Evolutionary conservation across 2,113 vertebrate genomes (phyloP).

Genomic region (Ciconia stormi): DNA sequence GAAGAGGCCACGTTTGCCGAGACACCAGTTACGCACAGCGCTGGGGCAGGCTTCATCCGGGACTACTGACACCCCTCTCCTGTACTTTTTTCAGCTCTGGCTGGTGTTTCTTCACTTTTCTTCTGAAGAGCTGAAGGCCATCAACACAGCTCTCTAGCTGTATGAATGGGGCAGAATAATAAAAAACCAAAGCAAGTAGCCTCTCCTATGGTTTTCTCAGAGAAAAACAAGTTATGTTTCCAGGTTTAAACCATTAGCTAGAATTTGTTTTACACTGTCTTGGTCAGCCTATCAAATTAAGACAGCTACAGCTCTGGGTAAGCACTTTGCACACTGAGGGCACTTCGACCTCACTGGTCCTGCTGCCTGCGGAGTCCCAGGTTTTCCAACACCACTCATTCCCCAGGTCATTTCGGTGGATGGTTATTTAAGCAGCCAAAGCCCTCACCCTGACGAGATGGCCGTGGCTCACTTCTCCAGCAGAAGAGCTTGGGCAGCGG

Average conservation of each 20-base stretch:
- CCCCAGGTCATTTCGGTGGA: not conserved
- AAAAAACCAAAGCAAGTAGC: not conserved
- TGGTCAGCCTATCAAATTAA: not conserved
- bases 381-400: not conserved
- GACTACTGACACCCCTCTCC: not conserved
- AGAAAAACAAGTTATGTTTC: not conserved
- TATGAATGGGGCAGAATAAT: not conserved
- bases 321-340: not conserved
- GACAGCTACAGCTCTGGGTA: not conserved
- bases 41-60: not conserved
- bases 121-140: not conserved
- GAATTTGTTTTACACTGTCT: not conserved
- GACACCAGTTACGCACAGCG: not conserved
- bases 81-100: not conserved
- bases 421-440: not conserved
- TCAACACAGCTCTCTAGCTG: not conserved
- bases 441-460: not conserved
- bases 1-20: not conserved
- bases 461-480: not conserved
- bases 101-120: not conserved
- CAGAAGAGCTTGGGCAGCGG: not conserved
- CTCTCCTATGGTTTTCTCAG: not conserved
- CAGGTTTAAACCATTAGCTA: not conserved
- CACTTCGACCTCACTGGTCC: not conserved
- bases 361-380: not conserved